phyloP scores from a whole-genome alignment of 2,888 invertebrate species.

The Spisula solida region DNA sequence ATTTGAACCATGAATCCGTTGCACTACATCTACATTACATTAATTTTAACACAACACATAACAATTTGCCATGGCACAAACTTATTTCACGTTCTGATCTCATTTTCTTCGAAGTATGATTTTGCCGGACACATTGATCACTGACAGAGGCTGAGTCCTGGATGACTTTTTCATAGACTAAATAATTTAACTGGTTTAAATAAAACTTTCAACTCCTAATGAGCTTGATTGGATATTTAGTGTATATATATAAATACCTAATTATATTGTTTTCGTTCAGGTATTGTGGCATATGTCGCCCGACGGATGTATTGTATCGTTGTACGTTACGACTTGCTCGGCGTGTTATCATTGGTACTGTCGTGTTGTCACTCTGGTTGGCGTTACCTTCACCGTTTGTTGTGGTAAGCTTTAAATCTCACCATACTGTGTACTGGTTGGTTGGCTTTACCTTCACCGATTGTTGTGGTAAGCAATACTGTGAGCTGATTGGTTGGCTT shows the following conservation, averaged over 20 bases:
- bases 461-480: background rate
- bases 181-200: background rate
- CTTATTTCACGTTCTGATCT: too few relatives aligned
- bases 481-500: background rate
- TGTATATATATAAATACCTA: background rate
- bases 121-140: background rate
- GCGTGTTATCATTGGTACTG: background rate
- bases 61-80: too few relatives aligned
- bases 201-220: background rate
- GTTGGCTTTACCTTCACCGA: background rate
- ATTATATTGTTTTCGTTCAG: background rate
- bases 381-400: background rate
- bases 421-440: background rate
- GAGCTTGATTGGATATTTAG: background rate
- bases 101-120: background rate
- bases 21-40: too few relatives aligned
- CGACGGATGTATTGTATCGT: background rate
- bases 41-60: too few relatives aligned
- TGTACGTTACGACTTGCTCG: background rate
- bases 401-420: background rate
- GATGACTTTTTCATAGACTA: background rate
- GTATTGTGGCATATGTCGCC: conserved; percentile 8
- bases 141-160: background rate
- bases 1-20: too few relatives aligned
- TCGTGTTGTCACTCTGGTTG: background rate